These are phyloP conservation scores for Oligia fasciuncula DNA, from an alignment of 2,888 invertebrate species.

Conservation along the genomic window DNA sequence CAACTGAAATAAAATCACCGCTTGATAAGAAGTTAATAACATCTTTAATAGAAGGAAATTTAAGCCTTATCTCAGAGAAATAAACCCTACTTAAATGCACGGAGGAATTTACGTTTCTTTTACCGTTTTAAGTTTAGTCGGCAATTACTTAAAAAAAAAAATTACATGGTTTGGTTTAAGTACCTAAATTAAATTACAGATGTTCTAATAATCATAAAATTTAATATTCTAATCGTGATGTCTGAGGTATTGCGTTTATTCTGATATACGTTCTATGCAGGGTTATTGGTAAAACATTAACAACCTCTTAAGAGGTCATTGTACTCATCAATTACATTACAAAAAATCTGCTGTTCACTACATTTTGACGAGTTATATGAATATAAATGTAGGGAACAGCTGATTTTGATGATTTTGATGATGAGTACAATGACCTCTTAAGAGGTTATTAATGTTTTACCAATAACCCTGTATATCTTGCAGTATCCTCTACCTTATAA, in stretches of 20 bases:
- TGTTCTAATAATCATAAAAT: no score
- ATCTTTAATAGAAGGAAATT: neutral
- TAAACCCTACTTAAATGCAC: neutral
- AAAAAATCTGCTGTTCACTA: no score
- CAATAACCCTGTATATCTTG: neutral
- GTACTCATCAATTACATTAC: no score
- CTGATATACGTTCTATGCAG: neutral
- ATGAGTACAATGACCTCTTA: no score
- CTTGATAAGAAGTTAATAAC: neutral
- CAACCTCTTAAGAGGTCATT: no score
- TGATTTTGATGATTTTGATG: no score
- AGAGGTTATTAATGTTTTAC: no score
- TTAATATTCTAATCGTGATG: neutral
- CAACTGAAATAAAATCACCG: neutral
- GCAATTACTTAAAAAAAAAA: neutral
- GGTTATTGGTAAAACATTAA: no score
- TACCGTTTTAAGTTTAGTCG: neutral
- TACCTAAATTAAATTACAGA: neutral
- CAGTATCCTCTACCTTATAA: constrained; percentile 14
- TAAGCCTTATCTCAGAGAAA: neutral
- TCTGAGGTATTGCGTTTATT: neutral
- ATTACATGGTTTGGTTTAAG: neutral
- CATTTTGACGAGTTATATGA: no score
- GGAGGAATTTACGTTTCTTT: neutral
- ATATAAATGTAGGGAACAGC: no score